Base-by-base conservation (phyloP, 1,140 invertebrate species). In the Pogonognathellus flavescens region DNA sequence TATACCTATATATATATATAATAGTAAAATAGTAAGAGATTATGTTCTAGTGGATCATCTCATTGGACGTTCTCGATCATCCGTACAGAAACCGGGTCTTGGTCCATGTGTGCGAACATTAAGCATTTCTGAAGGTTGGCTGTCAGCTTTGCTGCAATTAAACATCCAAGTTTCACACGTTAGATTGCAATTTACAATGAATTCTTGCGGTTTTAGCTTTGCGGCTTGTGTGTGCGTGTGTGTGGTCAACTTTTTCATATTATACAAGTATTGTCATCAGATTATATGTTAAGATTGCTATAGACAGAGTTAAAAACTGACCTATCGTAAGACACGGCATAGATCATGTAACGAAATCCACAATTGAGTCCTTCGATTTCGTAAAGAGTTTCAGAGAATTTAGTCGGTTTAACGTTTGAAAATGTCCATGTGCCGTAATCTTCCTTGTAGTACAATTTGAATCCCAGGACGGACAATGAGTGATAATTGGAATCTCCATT, bases 361-460 rank as follows among this genome's bases (percentile, higher is more conserved):
- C 80, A 81, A 16, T 81, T 81, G 13, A 81, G 50, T 59, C 80
- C 80, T 81, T 81, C 50, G 22, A 81, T 81, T 7, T 53, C 50
- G 22, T 53, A 81, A 0, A 81, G 50, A 3, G 80, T 81, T 16
- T 81, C 80, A 0, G 55, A 22, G 25, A 81, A 81, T 55, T 55
- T 59, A 4, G 80, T 81, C 1, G 80, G 80, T 22, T 81, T 81
- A 9, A 81, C 80, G 55, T 81, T 81, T 18, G 55, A 3, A 11
- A 55, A 41, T 0, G 55, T 41, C 80, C 80, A 81, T 49, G 25
- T 10, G 5, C 31, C 80, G 14, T 53, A 81, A 25, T 81, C 80
- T 53, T 81, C 80, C 16, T 81, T 81, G 80, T 55, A 81, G 80
- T 55, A 55, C 16, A 81, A 22, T 81, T 81, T 81, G 52, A 81